Base-by-base conservation (phyloP, 2,888 invertebrate genomes). In the Chironomus tentans region DNA sequence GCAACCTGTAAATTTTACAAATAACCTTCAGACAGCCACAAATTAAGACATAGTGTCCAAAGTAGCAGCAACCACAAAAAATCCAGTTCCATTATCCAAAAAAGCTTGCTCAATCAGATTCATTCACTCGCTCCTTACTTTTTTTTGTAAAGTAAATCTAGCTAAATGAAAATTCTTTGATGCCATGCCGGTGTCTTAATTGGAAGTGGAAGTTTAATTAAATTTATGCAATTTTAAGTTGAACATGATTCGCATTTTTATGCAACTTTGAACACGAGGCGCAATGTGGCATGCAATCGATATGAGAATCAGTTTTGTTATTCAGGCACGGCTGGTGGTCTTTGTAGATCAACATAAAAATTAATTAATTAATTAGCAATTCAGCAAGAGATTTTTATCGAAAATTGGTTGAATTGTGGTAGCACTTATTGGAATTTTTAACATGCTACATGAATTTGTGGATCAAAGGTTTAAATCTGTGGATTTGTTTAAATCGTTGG, bases 191-290 rank as follows among this genome's bases (percentile, higher is more conserved):
- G 65, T 65, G 21, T 65, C 65, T 65, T 65, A 65, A 65, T 65
- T 65, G 65, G 65, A 21, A 24, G 65, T 65, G 65, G 65, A 65
- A 24, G 24, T 47, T 71, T 71, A 71, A 71, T 71, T 71, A 71
- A 71, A 56, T 71, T 50, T 71, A 71, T 71, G 71, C 71, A 71
- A 71, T 71, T 68, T 74, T 74, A 74, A 74, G 24, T 65, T 47
- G 68, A 68, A 65, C 74, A 74, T 68, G 65, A 28, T 24, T 24
- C 18, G 46, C 61, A 73, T 61, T 74, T 56, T 74, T 74, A 74
- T 74, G 74, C 48, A 68, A 68, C 28, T 71, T 56, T 47, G 48
- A 5, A 74, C 74, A 74, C 74, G 74, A 74, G 74, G 56, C 56
- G 15, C 56, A 38, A 24, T 46, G 28, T 15, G 56, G 56, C 56